Percentiles rank a stretch among this genome's conserved stretches.
Evolutionary conservation across 1,140 invertebrate species (phyloP).

Genomic region (Asobara japonica): DNA sequence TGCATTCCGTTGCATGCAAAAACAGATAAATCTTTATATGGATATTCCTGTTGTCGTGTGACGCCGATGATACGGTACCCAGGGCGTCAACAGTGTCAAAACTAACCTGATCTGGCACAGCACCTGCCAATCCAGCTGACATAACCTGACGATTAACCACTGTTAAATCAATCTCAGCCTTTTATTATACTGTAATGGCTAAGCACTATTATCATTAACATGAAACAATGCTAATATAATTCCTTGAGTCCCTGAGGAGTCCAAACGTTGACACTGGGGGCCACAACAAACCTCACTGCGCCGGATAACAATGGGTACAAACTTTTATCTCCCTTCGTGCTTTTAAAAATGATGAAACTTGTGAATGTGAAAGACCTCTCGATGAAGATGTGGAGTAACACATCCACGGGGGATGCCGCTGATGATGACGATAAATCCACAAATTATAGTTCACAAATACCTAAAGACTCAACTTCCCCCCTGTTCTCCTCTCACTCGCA

Average conservation of each 20-base stretch:
- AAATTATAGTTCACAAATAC: background rate
- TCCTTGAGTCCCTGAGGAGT: background rate
- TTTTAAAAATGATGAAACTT: background rate
- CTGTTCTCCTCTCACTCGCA: background rate
- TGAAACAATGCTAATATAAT: background rate
- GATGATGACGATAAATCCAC: background rate
- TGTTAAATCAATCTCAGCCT: background rate
- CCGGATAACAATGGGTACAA: background rate
- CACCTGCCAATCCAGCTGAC: conserved; percentile 64
- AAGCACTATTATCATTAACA: background rate
- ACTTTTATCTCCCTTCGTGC: background rate
- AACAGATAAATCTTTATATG: conserved; percentile 46
- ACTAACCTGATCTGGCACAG: conserved; percentile 64
- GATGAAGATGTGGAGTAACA: background rate
- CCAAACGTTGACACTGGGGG: background rate
- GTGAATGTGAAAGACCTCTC: background rate
- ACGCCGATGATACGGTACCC: conserved; percentile 36
- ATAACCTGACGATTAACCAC: conserved; percentile 58
- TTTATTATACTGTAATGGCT: background rate
- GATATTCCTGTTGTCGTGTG: background rate
- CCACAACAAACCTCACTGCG: background rate
- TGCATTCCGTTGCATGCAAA: conserved; percentile 70
- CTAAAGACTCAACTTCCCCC: background rate
- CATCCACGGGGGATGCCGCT: background rate
- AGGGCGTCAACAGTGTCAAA: conserved; percentile 16